phyloP scores from a whole-genome alignment of 2,888 invertebrate species.

The Chromoteleia sp. region DNA sequence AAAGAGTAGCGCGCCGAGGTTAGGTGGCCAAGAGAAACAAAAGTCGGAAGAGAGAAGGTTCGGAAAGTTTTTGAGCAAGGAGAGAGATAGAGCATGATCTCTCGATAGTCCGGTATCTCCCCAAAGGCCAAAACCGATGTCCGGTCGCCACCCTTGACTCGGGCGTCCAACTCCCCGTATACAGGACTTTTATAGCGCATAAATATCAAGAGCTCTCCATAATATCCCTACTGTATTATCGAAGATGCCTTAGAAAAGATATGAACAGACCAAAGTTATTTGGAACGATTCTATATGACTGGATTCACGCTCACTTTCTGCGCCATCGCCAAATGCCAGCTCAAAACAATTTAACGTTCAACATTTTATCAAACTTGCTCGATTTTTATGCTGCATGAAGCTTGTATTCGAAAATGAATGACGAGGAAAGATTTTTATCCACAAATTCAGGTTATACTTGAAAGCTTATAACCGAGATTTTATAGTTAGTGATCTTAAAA shows the following conservation, averaged over 20 bases:
- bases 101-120: constrained; percentile 76
- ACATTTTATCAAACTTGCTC: constrained; percentile 39
- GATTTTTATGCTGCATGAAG: constrained; percentile 36
- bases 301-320: constrained; percentile 66
- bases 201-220: constrained; percentile 83
- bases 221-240: constrained; percentile 83
- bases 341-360: constrained; percentile 62
- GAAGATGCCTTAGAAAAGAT: constrained; percentile 76
- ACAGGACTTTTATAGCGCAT: constrained; percentile 84
- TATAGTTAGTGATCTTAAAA: constrained; percentile 52
- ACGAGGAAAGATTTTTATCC: constrained; percentile 45
- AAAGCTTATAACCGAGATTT: constrained; percentile 40
- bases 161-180: constrained; percentile 77
- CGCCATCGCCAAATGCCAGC: constrained; percentile 49
- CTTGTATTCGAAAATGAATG: constrained; percentile 43
- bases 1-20: constrained; percentile 48
- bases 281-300: constrained; percentile 58
- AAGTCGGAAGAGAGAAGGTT: constrained; percentile 54
- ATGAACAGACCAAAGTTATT: constrained; percentile 69
- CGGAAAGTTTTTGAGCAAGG: constrained; percentile 52
- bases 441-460: constrained; percentile 15
- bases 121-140: constrained; percentile 78
- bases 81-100: constrained; percentile 63
- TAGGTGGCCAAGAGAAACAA: constrained; percentile 58
- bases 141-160: constrained; percentile 83